These are phyloP conservation scores for Apodemus agrarius DNA, from an alignment of 2,797 vertebrate species.

Conservation along the genomic window DNA sequence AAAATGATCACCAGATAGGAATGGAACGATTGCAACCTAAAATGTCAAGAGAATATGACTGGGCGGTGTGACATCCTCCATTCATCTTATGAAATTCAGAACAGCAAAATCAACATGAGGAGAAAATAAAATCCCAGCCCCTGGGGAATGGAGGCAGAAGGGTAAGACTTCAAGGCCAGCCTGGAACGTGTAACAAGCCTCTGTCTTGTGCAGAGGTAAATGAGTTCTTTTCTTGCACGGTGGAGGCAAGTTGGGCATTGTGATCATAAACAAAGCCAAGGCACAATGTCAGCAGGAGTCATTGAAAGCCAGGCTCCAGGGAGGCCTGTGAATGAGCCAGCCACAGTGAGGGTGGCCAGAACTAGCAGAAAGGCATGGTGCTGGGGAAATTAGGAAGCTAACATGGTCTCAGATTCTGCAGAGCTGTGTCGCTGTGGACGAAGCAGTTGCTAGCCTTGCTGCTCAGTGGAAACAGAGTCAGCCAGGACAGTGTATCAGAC, in stretches of 20 bases:
- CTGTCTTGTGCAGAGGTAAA: background rate
- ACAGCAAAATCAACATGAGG: background rate
- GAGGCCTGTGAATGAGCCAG: background rate
- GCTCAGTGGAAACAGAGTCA: background rate
- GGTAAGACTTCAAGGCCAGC: background rate
- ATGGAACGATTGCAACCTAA: background rate
- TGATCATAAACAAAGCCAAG: background rate
- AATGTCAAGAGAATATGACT: background rate
- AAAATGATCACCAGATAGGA: background rate
- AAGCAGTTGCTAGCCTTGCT: background rate
- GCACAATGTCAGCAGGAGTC: background rate
- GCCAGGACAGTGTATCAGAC: background rate
- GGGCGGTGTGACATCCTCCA: background rate
- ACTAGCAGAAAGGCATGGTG: background rate
- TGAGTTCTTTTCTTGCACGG: background rate
- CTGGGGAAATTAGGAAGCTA: background rate
- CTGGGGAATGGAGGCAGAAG: background rate
- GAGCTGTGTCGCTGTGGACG: rapidly evolving
- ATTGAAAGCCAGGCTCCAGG: background rate
- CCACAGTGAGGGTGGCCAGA: rapidly evolving
- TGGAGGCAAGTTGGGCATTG: background rate
- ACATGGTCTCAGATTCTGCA: background rate
- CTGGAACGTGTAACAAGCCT: background rate
- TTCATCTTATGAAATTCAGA: background rate
- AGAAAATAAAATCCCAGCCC: background rate